Evolutionary conservation across 2,888 invertebrate genomes (phyloP), one percentile per base, ranked within the genome.

Genomic region (Eremobia ochroleuca): DNA sequence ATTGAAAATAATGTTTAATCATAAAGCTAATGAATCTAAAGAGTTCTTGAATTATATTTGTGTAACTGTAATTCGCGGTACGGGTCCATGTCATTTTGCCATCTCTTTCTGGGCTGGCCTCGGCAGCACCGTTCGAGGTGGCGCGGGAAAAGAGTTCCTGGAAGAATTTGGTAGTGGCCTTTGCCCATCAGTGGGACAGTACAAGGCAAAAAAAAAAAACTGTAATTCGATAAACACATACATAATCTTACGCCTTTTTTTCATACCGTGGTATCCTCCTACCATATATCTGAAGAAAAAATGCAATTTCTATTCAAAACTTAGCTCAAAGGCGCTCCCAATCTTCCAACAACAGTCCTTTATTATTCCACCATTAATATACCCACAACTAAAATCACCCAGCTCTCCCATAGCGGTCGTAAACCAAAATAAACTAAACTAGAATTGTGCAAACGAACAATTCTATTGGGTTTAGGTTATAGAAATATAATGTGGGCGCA

Each of bases 401-500:
- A 77, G 79, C 46, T 59, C 49, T 43, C 18, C 90, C 89, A 72
- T 88, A 87, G 85, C 73, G 76, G 85, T 85, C 79, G 64, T 79
- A 77, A 76, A 69, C 78, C 28, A 40, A 76, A 72, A 66, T 66
- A 69, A 80, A 67, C 80, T 84, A 73, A 80, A 80, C 79, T 77
- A 82, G 83, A 85, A 83, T 87, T 87, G 84, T 84, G 79, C 85
- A 85, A 90, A 87, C 71, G 75, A 85, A 89, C 83, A 79, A 79
- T 87, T 89, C 89, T 85, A 88, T 88, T 72, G 78, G 73, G 79
- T 76, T 87, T 79, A 43, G 82, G 72, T 59, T 85, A 86, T 81
- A 87, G 85, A 86, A 86, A 85, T 76, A 81, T 79, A 58, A 77
- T 73, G 87, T 89, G 83, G 85, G 86, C 82, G 84, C 81, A 40